Evolutionary conservation across 2,113 vertebrate species (phyloP).

Genomic region (Oplegnathus fasciatus): DNA sequence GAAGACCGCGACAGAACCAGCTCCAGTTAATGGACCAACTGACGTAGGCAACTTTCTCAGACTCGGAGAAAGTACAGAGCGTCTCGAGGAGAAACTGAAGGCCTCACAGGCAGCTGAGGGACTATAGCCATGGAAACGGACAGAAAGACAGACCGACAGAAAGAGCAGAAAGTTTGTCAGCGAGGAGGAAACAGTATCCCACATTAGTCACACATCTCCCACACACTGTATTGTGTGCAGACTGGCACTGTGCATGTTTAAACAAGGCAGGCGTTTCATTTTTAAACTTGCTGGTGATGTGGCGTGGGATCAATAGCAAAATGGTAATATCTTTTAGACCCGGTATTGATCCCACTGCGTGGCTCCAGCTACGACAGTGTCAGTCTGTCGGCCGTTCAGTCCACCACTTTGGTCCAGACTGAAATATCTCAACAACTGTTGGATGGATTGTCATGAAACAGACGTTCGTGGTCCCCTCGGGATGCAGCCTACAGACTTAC

Average conservation of each 20-base stretch:
- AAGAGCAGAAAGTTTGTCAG: constrained; percentile 60
- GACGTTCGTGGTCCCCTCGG: too few relatives aligned
- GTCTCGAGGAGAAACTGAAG: constrained; percentile 36
- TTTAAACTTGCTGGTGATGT: background rate
- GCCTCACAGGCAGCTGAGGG: constrained; percentile 34
- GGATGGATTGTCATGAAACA: background rate
- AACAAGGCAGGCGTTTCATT: constrained; percentile 46
- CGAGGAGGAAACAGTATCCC: constrained; percentile 52
- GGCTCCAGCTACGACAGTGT: background rate
- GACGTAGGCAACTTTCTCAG: constrained; percentile 68
- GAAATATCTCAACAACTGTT: constrained; percentile 14
- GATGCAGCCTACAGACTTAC: background rate
- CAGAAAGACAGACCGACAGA: constrained; percentile 50
- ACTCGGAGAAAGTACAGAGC: constrained; percentile 46
- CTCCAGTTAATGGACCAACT: constrained; percentile 68
- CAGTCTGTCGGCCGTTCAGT: too few relatives aligned
- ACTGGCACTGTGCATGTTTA: constrained; percentile 28
- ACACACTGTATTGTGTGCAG: constrained; percentile 46
- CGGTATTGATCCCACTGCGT: background rate
- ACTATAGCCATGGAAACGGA: constrained; percentile 58
- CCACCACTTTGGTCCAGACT: constrained; percentile 9
- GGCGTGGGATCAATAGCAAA: background rate
- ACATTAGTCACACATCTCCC: constrained; percentile 69
- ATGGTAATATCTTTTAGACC: background rate
- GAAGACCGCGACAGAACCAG: constrained; percentile 60